These are phyloP conservation scores for Tragelaphus eurycerus DNA, from an alignment of 2,797 vertebrate genomes.

Conservation along the genomic window DNA sequence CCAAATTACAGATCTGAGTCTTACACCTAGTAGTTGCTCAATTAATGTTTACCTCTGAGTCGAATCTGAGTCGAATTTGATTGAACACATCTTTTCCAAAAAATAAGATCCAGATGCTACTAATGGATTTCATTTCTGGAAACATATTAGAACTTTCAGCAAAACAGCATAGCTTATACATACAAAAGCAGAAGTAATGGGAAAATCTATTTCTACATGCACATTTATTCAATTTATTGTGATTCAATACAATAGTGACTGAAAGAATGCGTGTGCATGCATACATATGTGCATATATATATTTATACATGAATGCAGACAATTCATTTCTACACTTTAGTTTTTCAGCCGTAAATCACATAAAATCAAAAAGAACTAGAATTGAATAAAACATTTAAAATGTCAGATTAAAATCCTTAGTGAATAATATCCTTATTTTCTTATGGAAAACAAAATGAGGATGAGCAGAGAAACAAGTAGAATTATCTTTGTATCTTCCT, in stretches of 20 bases:
- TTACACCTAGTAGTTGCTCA: not conserved
- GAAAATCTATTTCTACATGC: not conserved
- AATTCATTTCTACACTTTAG: not conserved
- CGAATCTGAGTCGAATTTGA: not conserved
- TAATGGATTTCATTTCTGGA: not conserved
- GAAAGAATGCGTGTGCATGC: not conserved
- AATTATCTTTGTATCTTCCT: not conserved
- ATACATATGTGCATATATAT: not conserved
- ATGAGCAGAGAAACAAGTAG: not conserved
- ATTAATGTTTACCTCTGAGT: not conserved
- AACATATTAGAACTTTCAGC: not conserved
- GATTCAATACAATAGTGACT: not conserved
- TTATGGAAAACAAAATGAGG: not conserved
- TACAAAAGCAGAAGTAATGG: not conserved
- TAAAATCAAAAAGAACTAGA: conserved; percentile 28
- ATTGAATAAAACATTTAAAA: conserved; percentile 43
- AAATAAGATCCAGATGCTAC: not conserved
- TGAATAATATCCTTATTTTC: conserved; percentile 33
- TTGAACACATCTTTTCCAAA: not conserved
- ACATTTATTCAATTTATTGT: conserved; percentile 32
- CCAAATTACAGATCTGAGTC: not conserved
- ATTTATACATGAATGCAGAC: not conserved
- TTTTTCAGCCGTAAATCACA: conserved; percentile 17
- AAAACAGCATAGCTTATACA: not conserved
- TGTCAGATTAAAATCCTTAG: not conserved